Conservation (phyloP, 92 coral and sea anemone genomes). For the Parazoanthus atlanticus region DNA sequence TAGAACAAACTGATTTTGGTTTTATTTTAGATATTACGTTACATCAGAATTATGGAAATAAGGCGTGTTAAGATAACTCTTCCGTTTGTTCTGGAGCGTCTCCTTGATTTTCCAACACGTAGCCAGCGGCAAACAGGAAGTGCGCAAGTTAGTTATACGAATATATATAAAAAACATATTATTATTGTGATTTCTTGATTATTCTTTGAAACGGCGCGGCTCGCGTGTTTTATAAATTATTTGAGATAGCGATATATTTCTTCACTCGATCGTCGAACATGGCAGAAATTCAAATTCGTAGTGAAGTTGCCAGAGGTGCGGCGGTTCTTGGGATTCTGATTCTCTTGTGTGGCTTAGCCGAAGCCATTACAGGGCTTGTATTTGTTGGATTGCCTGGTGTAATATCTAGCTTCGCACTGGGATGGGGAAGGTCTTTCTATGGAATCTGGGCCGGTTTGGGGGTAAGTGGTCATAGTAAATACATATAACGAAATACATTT, state of each 20-base stretch:
- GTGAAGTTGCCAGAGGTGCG: neutral
- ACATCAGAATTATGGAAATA: no score
- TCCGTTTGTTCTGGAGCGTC: neutral
- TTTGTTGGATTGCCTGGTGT: neutral
- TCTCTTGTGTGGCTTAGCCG: neutral
- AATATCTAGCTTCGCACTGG: neutral
- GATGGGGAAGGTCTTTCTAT: neutral
- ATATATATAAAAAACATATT: no score
- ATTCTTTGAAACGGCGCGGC: neutral
- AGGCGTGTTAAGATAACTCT: neutral
- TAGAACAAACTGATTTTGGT: no score
- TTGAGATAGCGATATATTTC: neutral
- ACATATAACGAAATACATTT: no score
- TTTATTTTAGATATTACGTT: no score
- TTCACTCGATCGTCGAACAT: neutral
- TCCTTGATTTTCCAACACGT: neutral
- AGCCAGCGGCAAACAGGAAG: neutral
- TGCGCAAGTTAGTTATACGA: neutral
- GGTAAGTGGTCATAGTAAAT: neutral
- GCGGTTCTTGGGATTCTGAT: constrained; percentile 3
- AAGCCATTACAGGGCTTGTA: neutral
- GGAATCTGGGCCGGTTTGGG: neutral
- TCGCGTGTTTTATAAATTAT: neutral
- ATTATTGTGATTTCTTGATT: neutral
- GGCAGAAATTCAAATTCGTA: neutral